Conservation (phyloP, 1,140 invertebrate species). For the Danaus plexippus region DNA sequence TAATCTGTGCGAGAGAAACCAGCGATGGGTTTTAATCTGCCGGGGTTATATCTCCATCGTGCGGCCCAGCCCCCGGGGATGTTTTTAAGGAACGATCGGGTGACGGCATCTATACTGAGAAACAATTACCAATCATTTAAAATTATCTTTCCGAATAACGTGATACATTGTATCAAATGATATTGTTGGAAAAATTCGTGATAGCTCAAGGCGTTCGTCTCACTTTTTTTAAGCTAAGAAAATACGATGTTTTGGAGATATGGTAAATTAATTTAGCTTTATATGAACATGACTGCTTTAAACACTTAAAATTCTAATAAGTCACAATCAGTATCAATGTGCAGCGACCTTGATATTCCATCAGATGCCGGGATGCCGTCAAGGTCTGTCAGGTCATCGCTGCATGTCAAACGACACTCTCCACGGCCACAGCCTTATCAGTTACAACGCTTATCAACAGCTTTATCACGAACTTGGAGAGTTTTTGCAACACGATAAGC, state of each 20-base stretch:
- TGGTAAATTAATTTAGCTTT: too few species aligned
- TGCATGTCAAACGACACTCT: conserved; percentile 15
- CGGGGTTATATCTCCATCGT: conserved; percentile 9
- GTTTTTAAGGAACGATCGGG: not conserved
- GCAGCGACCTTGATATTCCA: too few species aligned
- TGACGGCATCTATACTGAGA: conserved; percentile 8
- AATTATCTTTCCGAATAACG: too few species aligned
- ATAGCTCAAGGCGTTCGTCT: too few species aligned
- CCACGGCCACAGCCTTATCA: conserved; percentile 22
- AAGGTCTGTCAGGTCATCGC: conserved; percentile 18
- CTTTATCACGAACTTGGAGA: conserved; percentile 17
- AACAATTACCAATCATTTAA: conserved; percentile 7
- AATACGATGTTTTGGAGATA: too few species aligned
- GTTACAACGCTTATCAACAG: conserved; percentile 15
- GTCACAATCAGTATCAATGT: too few species aligned
- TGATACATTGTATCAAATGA: too few species aligned
- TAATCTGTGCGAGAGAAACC: conserved; percentile 27
- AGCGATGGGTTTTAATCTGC: conserved; percentile 31
- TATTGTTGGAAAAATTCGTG: too few species aligned
- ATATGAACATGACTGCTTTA: too few species aligned
- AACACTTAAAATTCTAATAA: too few species aligned
- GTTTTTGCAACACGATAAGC: conserved; percentile 25
- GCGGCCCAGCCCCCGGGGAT: conserved; percentile 8
- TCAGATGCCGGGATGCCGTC: not conserved
- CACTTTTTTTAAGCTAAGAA: too few species aligned